Evolutionary conservation across 2,797 vertebrate genomes (phyloP), one percentile per base, ranked within the genome.

Genomic region (Hephaestus fuliginosus): DNA sequence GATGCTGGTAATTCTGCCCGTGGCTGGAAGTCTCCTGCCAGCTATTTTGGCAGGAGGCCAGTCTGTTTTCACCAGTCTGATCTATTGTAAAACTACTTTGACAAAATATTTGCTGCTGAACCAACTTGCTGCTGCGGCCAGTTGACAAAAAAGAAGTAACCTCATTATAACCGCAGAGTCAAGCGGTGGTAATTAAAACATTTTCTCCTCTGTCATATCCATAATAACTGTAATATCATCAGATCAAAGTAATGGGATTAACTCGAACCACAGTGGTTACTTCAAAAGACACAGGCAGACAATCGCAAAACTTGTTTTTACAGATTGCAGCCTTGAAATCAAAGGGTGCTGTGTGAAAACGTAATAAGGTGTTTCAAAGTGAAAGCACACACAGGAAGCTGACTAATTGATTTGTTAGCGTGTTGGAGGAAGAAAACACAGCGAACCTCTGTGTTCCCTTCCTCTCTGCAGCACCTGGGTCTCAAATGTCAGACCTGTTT

Each of bases 401-500:
- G 76, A 88, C 88, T 86, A 86, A 89, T 90, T 75, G 66, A 65
- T 74, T 82, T 72, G 74, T 12, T 39, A 61, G 46, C 28, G 43
- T 64, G 71, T 60, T 43, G 14, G 46, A 67, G 48, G 76, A 53
- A 73, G 64, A 72, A 70, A 87, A 60, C 41, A 70, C 46, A 52
- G 62, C 28, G 7, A 60, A 55, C 51, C 70, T 71, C 64, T 48
- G 51, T 1, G 46, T 58, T 81, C 55, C 39, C 22, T 76, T 83
- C 80, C 75, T 81, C 71, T 51, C 66, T 9, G 68, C 56, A 85
- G 70, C 88, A 92, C 86, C 89, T 88, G 89, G 64, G 80, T 86
- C 81, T 91, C 83, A 84, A 86, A 88, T 89, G 70, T 89, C 88
- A 82, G 71, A 74, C 86, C 82, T 88, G 83, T 84, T 90, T 92